These are phyloP conservation scores for Mallotus villosus DNA, from an alignment of 2,797 vertebrate genomes.

Conservation along the genomic window DNA sequence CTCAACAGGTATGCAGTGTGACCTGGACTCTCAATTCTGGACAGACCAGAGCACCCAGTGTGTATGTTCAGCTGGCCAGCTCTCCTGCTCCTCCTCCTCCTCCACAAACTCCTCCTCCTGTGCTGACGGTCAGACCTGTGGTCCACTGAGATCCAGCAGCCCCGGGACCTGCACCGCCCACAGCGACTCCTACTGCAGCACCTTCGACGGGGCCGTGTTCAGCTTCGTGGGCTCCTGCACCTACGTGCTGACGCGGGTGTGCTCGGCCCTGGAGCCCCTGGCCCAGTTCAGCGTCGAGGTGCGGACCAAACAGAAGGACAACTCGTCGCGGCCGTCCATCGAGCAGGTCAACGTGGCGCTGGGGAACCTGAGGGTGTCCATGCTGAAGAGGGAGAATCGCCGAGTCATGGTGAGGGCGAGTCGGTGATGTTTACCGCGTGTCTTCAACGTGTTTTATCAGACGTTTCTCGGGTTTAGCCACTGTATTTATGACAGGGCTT, in stretches of 20 bases:
- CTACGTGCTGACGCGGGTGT: constrained; percentile 78
- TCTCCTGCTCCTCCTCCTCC: constrained; percentile 62
- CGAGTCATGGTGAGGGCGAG: constrained; percentile 76
- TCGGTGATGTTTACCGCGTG: background rate
- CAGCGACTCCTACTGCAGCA: constrained; percentile 75
- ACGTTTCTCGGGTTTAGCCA: background rate
- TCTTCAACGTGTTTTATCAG: too few species aligned
- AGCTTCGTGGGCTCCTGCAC: constrained; percentile 78
- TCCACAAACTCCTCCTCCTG: constrained; percentile 54
- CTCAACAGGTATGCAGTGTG: constrained; percentile 73
- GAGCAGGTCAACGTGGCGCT: constrained; percentile 69
- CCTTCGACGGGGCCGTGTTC: constrained; percentile 79
- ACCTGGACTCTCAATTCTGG: constrained; percentile 71
- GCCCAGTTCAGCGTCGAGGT: constrained; percentile 78
- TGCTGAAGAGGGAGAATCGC: constrained; percentile 65
- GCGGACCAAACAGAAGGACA: constrained; percentile 68
- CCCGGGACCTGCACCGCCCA: constrained; percentile 76
- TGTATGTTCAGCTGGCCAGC: constrained; percentile 58
- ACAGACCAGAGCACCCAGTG: constrained; percentile 77
- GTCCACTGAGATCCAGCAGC: constrained; percentile 41
- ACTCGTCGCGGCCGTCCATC: constrained; percentile 60
- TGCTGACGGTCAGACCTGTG: constrained; percentile 64
- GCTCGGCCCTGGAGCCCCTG: constrained; percentile 55
- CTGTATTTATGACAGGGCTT: background rate
- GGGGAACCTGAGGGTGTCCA: constrained; percentile 59